Percentiles rank a stretch among this genome's conserved stretches.
Evolutionary conservation across 2,888 invertebrate species (phyloP).

Genomic region (Hirtodrosophila duncani): DNA sequence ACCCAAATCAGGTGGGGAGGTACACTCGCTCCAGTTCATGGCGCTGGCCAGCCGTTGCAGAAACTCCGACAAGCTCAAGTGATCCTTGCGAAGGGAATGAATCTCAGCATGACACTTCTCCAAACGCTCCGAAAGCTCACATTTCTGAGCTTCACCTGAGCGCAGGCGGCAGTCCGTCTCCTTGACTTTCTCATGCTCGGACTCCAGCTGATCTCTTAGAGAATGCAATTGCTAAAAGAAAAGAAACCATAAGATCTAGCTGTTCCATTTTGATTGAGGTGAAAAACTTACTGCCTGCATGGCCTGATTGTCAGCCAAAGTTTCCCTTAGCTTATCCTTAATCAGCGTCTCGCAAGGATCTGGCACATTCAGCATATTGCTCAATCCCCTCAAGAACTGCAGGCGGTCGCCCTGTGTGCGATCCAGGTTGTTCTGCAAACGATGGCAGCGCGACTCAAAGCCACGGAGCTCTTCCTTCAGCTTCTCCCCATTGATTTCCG

Average conservation of each 20-base stretch:
- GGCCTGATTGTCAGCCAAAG: slow-evolving; percentile 87
- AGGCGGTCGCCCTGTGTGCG: slow-evolving; percentile 77
- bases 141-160: slow-evolving; percentile 83
- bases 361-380: slow-evolving; percentile 81
- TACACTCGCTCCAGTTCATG: slow-evolving; percentile 80
- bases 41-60: slow-evolving; percentile 89
- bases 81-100: slow-evolving; percentile 80
- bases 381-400: slow-evolving; percentile 75
- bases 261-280: background rate
- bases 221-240: slow-evolving; percentile 84
- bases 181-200: slow-evolving; percentile 84
- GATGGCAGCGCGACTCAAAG: slow-evolving; percentile 78
- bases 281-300: slow-evolving; percentile 83
- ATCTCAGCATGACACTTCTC: slow-evolving; percentile 90
- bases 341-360: slow-evolving; percentile 88
- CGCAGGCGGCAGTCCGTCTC: slow-evolving; percentile 82
- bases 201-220: slow-evolving; percentile 86
- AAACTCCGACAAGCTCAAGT: slow-evolving; percentile 83
- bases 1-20: slow-evolving; percentile 75
- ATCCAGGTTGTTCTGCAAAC: slow-evolving; percentile 76
- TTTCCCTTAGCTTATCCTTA: slow-evolving; percentile 88
- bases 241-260: background rate
- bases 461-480: slow-evolving; percentile 77
- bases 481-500: slow-evolving; percentile 84
- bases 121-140: slow-evolving; percentile 85